These are phyloP conservation scores for Drosophila kanapiae DNA, from an alignment of 1,140 invertebrate genomes.

Conservation along the genomic window DNA sequence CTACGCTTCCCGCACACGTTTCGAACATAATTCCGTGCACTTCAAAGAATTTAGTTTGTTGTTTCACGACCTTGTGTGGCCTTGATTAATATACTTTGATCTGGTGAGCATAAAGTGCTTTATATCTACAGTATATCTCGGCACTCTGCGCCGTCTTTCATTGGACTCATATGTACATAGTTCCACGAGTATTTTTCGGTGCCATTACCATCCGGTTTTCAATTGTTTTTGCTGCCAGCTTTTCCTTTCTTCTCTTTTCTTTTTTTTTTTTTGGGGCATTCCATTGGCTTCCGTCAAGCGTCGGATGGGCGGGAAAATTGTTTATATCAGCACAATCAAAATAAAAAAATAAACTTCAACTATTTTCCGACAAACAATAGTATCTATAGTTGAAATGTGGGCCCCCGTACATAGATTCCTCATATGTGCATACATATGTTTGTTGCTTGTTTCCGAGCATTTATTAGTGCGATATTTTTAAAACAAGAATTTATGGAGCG, in stretches of 20 bases:
- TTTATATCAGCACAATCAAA: slow-evolving; percentile 73
- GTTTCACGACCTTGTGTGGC: slow-evolving; percentile 55
- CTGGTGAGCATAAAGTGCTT: slow-evolving; percentile 67
- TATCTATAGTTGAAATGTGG: slow-evolving; percentile 9
- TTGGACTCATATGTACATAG: slow-evolving; percentile 69
- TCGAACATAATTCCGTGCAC: slow-evolving; percentile 21
- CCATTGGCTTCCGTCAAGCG: slow-evolving; percentile 68
- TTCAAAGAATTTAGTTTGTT: slow-evolving; percentile 38
- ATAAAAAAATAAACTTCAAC: slow-evolving; percentile 80
- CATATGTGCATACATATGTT: slow-evolving; percentile 26
- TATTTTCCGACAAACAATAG: slow-evolving; percentile 63
- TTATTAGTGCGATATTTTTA: slow-evolving; percentile 66
- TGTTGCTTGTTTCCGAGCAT: slow-evolving; percentile 43
- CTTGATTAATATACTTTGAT: slow-evolving; percentile 79
- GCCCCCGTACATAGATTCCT: background rate
- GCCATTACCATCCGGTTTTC: slow-evolving; percentile 72
- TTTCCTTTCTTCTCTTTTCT: slow-evolving; percentile 16
- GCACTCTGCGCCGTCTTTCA: slow-evolving; percentile 33
- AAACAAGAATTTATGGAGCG: slow-evolving; percentile 39
- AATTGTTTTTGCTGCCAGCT: slow-evolving; percentile 30
- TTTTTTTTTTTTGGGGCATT: slow-evolving; percentile 47
- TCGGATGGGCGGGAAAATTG: slow-evolving; percentile 51
- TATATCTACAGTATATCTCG: slow-evolving; percentile 63
- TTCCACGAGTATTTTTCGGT: slow-evolving; percentile 48
- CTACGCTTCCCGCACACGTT: slow-evolving; percentile 1